Percentiles rank a stretch among this genome's conserved stretches.
Evolutionary conservation across 2,888 invertebrate genomes (phyloP).

Genomic region (Maniola hyperantus): DNA sequence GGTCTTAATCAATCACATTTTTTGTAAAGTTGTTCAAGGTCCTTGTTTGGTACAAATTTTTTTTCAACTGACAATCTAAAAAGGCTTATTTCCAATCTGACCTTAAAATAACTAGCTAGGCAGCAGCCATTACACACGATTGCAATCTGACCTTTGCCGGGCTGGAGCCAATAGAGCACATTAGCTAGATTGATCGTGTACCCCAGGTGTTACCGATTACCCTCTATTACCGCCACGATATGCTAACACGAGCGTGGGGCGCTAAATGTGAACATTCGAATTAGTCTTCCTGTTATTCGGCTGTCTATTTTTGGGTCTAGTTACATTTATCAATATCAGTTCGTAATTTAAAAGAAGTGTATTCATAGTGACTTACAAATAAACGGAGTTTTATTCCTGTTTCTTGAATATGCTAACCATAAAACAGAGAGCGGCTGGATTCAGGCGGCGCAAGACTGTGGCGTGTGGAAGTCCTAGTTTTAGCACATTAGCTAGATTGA

Average conservation of each 20-base stretch:
- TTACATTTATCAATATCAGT: background rate
- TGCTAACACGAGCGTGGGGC: conserved; percentile 8
- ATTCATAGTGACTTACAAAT: no score
- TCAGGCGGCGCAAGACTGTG: no score
- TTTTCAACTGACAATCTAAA: conserved; percentile 2
- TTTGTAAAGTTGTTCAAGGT: no score
- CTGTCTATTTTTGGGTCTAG: background rate
- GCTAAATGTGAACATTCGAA: conserved; percentile 5
- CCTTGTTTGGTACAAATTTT: no score
- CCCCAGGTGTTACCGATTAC: conserved; percentile 35
- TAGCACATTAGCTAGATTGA: conserved; percentile 35
- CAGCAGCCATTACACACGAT: conserved; percentile 26
- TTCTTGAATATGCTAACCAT: no score
- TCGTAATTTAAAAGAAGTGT: no score
- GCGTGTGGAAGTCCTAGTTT: no score
- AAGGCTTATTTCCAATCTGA: background rate
- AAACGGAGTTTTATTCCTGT: no score
- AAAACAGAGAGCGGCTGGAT: no score
- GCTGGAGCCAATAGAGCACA: conserved; percentile 30
- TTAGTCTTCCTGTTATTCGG: background rate
- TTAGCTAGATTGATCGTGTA: conserved; percentile 34
- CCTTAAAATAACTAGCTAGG: conserved; percentile 11
- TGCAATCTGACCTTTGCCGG: conserved; percentile 36
- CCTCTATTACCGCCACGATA: conserved; percentile 32
- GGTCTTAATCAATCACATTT: no score